Base-by-base conservation (phyloP, 2,888 invertebrate species). In the Lepidochitona cinerea region DNA sequence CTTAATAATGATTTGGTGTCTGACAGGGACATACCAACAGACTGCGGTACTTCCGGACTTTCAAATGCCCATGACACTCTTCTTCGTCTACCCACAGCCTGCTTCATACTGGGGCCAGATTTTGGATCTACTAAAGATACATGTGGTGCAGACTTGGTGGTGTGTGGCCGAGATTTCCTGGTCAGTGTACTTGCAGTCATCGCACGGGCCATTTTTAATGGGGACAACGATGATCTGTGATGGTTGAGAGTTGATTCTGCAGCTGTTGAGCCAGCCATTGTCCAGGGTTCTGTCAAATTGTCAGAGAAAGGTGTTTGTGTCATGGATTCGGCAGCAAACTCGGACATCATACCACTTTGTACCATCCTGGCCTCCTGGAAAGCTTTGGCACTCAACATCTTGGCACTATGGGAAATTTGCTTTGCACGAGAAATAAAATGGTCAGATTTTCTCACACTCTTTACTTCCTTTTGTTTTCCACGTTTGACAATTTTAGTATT, bases 41-140 rank as follows among this genome's bases (percentile, higher is more conserved):
- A 76, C 37, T 80, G 82, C 37, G 86, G 83, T 41, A 86, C 72
- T 26, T 83, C 54, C 0, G 87, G 87, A 68, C 83, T 83, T 70
- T 90, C 88, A 81, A 89, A 90, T 4, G 89, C 89, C 90, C 90
- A 90, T 6, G 89, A 89, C 0, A 88, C 84, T 72, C 90, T 77
- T 36, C 86, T 1, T 66, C 66, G 35, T 3, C 35, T n/a, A 7
- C n/a, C 3, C 14, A 37, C 14, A 2, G 36, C 66, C 37, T 18
- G 9, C 37, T 35, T 66, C 26, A n/a, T 18, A 9, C 12, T 9
- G 9, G 3, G 18, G 5, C 18, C 41, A 1, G 3, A 3, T 37
- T 37, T 68, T 14, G 53, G 53, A 52, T 52, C 52, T 9, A 54
- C n/a, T 4, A 70, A 53, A 29, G 23, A 29, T 14, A 70, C 70